These are phyloP conservation scores for Dicentrarchus labrax DNA, from an alignment of 2,113 vertebrate genomes.

Conservation along the genomic window DNA sequence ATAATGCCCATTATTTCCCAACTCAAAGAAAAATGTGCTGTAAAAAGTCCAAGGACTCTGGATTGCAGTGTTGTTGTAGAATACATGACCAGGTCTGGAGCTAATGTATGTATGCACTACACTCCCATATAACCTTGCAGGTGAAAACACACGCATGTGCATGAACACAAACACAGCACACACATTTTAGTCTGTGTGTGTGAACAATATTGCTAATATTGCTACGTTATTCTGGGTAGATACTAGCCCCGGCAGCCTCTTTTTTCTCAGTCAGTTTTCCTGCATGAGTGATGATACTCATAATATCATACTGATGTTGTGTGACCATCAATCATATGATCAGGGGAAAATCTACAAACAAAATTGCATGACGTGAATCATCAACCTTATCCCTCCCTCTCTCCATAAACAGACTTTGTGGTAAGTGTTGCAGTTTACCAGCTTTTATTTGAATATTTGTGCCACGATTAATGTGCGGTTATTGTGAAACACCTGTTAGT, in stretches of 20 bases:
- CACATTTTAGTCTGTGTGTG: slow-evolving; percentile 7
- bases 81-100: slow-evolving; percentile 56
- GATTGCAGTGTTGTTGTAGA: slow-evolving; percentile 32
- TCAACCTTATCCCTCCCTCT: slow-evolving; percentile 17
- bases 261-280: slow-evolving; percentile 60
- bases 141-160: slow-evolving; percentile 17
- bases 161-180: not conserved
- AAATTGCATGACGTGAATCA: slow-evolving; percentile 48
- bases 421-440: not conserved
- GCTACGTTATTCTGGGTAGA: slow-evolving; percentile 40
- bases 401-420: not conserved
- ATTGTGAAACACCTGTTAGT: not conserved
- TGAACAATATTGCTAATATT: slow-evolving; percentile 48
- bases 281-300: slow-evolving; percentile 70
- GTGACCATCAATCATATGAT: slow-evolving; percentile 70
- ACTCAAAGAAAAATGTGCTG: slow-evolving; percentile 47
- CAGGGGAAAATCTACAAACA: slow-evolving; percentile 47
- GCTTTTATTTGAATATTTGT: slow-evolving; percentile 18
- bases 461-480: not conserved
- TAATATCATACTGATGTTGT: slow-evolving; percentile 61
- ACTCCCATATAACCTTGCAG: slow-evolving; percentile 59
- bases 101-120: slow-evolving; percentile 41
- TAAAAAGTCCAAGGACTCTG: slow-evolving; percentile 60
- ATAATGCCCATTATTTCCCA: slow-evolving; percentile 62
- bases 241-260: slow-evolving; percentile 29